Base-by-base conservation (phyloP, 2,888 invertebrate species). In the Synergus itoensis region DNA sequence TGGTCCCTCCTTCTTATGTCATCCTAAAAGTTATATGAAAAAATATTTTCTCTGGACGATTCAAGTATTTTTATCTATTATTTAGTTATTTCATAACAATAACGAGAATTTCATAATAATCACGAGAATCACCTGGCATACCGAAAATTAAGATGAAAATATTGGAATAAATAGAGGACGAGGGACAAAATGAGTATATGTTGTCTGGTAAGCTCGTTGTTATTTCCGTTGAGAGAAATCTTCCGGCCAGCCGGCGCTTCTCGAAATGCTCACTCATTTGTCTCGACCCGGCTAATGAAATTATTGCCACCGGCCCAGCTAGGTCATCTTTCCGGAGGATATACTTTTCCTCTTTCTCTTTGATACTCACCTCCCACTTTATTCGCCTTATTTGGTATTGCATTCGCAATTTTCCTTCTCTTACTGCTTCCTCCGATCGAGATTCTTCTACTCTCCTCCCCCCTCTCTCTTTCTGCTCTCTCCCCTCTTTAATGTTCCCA, bases 201-300 rank as follows among this genome's bases (percentile, higher is more conserved):
- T 60, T 73, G 80, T 80, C 80, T 81, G 78, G 80, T 84, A 83
- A 80, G 81, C 81, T 83, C 82, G 82, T 82, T 82, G 84, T 85
- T 87, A 86, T 88, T 85, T 86, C 77, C 82, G 81, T 79, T 82
- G 82, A 82, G 87, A 87, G 84, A 87, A 89, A 90, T 92, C 90
- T 89, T 88, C 86, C 87, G 87, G 84, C 87, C 92, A 92, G 91
- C 92, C 91, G 92, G 92, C 88, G 92, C 91, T 86, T 90, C 91
- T 89, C 87, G 87, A 90, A 91, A 91, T 92, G 90, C 89, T 89
- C 89, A 91, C 93, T 93, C 93, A 93, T 94, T 94, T 94, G 93
- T 94, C 93, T 93, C 91, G 87, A 87, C 91, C 89, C 92, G 90
- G 92, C 93, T 94, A 94, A 94, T 93, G 93, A 94, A 94, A 94